Evolutionary conservation across 2,888 invertebrate genomes (phyloP), one percentile per base, ranked within the genome.

Genomic region (Mythimna pallens): DNA sequence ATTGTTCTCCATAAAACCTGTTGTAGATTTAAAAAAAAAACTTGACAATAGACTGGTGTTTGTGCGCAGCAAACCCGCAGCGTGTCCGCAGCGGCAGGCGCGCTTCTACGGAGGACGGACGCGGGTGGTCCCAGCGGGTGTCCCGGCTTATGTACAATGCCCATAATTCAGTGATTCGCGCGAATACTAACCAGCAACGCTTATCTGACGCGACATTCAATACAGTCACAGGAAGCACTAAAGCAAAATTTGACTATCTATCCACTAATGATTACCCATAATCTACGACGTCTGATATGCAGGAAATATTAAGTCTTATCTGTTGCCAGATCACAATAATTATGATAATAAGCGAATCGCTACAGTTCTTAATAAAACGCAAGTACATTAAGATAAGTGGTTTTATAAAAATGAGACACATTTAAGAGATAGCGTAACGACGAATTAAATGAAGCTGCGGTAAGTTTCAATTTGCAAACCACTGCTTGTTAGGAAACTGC

Each of bases 101-200:
- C 77, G 86, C 77, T 83, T 86, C 81, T 78, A 83, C 84, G 83
- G 85, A 83, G 83, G 77, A 86, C 82, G 87, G 80, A 87, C 92
- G 89, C 95, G 95, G 95, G 96, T 95, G 96, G 95, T 95, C 95
- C 88, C 95, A 94, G 95, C 95, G 92, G 95, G 95, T 86, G 92
- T 87, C 90, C 88, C 81, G 54, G 88, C 90, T 87, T 90, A 90
- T 89, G 88, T 92, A 94, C 94, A 93, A 93, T 91, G 90, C 87
- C 91, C 93, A 95, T 96, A 95, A 95, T 92, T 96, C 93, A 94
- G 91, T 92, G 93, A 94, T 94, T 94, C 93, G 92, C 95, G 92
- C 93, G 90, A 94, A 93, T 90, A 91, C 92, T 93, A 92, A 93
- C 93, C 93, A 92, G 89, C 88, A 84, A 88, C 89, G 88, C 81